Base-by-base conservation (phyloP, 2,888 invertebrate genomes). In the Brachypalpus laphriformis region DNA sequence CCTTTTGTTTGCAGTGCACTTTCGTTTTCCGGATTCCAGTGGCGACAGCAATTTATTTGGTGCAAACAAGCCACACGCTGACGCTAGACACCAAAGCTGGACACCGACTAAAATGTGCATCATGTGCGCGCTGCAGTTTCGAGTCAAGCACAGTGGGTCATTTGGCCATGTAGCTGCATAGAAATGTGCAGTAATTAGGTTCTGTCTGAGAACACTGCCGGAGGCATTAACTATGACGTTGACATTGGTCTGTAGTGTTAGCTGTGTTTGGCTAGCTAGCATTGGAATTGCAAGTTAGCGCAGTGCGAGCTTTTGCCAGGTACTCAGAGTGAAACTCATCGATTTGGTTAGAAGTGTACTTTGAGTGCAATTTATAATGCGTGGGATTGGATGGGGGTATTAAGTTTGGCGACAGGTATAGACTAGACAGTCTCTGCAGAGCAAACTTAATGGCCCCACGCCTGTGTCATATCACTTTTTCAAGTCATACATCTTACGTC, bases 11-110 rank as follows among this genome's bases (percentile, higher is more conserved):
- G 61, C 25, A 57, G 14, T 75, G 82, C 63, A 65, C 42, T 82
- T 76, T 68, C 22, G n/a, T 47, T 45, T 83, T 83, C 80, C 83
- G 83, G 70, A 80, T 66, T 72, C 80, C 56, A 42, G 59, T 28
- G 11, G 37, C 20, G 37, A 42, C 34, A 20, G 22, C 71, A 47
- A 49, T 22, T 63, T 57, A 20, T 51, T 70, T 54, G 42, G 34
- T 65, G 9, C 40, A 63, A 34, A 34, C 11, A 34, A 34, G 6
- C 16, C 4, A 9, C n/a, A 68, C 61, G 59, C 28, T n/a, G 63
- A 57, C 82, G 61, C 40, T 54, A 63, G 54, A 78, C 72, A 63
- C 70, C 65, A 80, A 74, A 74, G 83, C 63, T 83, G 70, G 56
- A 61, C 42, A 75, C 34, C 57, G 65, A 80, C 83, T 83, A 74